Evolutionary conservation across 2,888 invertebrate species (phyloP), one percentile per base, ranked within the genome.

Genomic region (Cloeon dipterum): DNA sequence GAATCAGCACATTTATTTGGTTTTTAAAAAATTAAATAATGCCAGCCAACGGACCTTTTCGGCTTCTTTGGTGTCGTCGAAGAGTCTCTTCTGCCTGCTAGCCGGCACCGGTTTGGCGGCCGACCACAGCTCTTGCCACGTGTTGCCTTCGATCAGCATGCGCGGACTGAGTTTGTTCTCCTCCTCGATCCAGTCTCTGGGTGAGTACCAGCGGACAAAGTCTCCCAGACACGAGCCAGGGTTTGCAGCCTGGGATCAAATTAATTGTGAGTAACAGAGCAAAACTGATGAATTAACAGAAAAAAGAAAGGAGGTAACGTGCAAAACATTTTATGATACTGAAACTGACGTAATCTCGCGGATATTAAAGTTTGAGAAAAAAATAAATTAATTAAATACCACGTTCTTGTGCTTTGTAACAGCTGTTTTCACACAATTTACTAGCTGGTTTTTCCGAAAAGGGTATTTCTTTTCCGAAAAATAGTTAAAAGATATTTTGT

Each of bases 121-220:
- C 39, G 69, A 65, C 98, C 98, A 98, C 26, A 82, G 78, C 48
- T 78, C 79, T 20, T 71, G 64, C 96, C 96, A 98, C 39, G 89
- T 78, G 55, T 93, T 94, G 26, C 81, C 83, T 1, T 81, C 74
- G 29, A 86, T 68, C 47, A 75, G 63, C 94, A 98, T 94, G 39
- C 93, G 66, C 3, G 74, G 68, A 46, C 91, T 91, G 35, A 94
- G 58, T 41, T 66, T 63, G 20, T 50, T 57, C 45, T 62, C 61
- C 8, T 58, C 62, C 48, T 76, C 73, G 33, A 81, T 70, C 83
- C 88, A 94, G 54, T 98, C 96, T 13, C 91, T 66, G 0, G 96
- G 96, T 2, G 94, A 96, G 54, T 94, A 94, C 96, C 96, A 98
- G 34, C 85, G 70, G 40, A 98, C 89, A 52, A 98, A 98, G 54